Evolutionary conservation across 2,888 invertebrate species (phyloP), one percentile per base, ranked within the genome.

Genomic region (Hydrotaea cyrtoneurina): DNA sequence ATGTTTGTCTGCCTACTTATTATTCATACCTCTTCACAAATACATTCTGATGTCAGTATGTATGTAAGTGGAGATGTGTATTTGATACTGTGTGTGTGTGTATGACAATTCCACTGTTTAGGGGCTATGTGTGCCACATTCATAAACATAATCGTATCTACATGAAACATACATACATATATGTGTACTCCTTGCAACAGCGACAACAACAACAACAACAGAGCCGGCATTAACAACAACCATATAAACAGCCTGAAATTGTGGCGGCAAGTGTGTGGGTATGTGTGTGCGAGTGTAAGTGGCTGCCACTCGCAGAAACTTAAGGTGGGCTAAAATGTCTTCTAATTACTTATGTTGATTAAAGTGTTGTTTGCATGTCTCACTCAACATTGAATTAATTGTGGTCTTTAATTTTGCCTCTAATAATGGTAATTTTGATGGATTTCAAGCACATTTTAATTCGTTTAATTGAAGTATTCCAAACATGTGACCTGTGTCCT

Each of bases 281-380:
- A 7, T 31, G n/a, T 15, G 50, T 13, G 50, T 50, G 50, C n/a
- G 50, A 2, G 50, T 13, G 39, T 10, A 55, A 31, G 21, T 36
- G 55, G 59, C 19, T 43, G 59, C 15, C 17, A n/a, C 19, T 62
- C 36, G 74, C 50, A 7, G 17, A 17, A 50, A 66, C 43, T 74
- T 53, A 59, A 77, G 77, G 21, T 77, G 74, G 74, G 17, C 66
- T 66, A 69, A 80, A 86, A 80, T 80, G 43, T 71, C 80, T 80
- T 73, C 82, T 83, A 86, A 86, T 86, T 83, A 81, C 81, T 81
- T 76, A 83, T 64, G 81, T 76, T 83, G 83, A 83, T 86, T 80
- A 86, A 81, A 86, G 78, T 78, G 82, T 66, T 82, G 62, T 78
- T 82, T 82, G 79, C 79, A 80, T 80, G 79, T 80, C 74, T 80